Evolutionary conservation across 2,113 vertebrate species (phyloP), one percentile per base, ranked within the genome.

Genomic region (Ceuthmochares aereus): DNA sequence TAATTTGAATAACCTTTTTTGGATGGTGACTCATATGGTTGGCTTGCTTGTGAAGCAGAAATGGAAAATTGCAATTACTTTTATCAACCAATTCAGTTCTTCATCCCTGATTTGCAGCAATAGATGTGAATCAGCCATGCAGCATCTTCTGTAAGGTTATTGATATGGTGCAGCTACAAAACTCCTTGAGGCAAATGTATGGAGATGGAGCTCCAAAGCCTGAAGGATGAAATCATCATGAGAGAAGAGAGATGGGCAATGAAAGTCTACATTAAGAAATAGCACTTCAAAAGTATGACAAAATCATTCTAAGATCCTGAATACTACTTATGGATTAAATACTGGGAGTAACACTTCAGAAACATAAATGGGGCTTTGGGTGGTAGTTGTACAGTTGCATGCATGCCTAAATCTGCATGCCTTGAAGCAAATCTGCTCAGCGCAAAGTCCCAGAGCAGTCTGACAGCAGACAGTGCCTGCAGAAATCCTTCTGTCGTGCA

Each of bases 1-100:
- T 82, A 84, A 88, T 93, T 73, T 69, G 51, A 93, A 88, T 82
- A 83, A 22, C 25, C 52, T 87, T 63, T 76, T 78, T 83, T 87
- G 60, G 60, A 91, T 1, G 0, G 34, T 64, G 30, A 80, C 12
- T 37, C 45, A 63, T 79, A 74, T 94, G 18, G 13, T 82, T 62
- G 36, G 2, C 70, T 92, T 80, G n/a, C 43, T 86, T 88, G 63
- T 76, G 67, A 89, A 92, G 45, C 27, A 27, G 43, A 13, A 91
- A 66, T 29, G 25, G 75, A 88, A 94, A 92, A 90, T 12, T 77
- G 59, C 42, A 62, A 66, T 87, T 93, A 49, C 10, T 93, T 94
- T 84, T 70, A 66, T 84, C 59, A 80, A 13, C 25, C 19, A 49
- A 40, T 58, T 93, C 26, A 23, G 25, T 58, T 83, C 16, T 85